A percentile compares a stretch with the other conserved stretches of the same genome.
Evolutionary conservation across 2,888 invertebrate genomes (phyloP).

Genomic region (Calameuta pallipes): DNA sequence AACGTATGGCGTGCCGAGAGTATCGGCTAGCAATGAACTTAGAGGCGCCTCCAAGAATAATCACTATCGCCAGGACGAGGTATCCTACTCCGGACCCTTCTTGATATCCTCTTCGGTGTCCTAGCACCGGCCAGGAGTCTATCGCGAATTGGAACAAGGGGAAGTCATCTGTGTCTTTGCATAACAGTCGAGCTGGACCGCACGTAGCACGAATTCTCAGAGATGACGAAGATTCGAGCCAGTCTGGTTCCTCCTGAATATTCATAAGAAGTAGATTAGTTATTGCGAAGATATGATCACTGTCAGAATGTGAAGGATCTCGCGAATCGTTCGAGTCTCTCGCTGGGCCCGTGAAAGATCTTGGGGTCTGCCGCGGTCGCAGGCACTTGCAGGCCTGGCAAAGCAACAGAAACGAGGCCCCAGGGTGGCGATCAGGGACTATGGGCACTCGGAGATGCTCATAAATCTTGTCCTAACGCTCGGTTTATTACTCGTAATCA

Average conservation of each 20-base stretch:
- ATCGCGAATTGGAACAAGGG: conserved; percentile 9
- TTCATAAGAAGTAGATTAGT: not conserved
- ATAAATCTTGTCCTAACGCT: conserved; percentile 65
- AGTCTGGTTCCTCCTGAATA: not conserved
- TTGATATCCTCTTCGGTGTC: conserved; percentile 22
- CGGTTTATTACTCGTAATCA: conserved; percentile 66
- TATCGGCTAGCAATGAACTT: conserved; percentile 27
- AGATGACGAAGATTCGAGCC: not conserved
- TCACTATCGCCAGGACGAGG: conserved; percentile 26
- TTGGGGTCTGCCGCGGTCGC: conserved; percentile 24
- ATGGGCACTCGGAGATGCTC: conserved; percentile 58
- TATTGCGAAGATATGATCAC: not conserved
- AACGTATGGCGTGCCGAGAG: conserved; percentile 34
- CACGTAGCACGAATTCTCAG: not conserved
- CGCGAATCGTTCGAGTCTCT: conserved; percentile 2
- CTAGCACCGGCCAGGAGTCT: conserved; percentile 14
- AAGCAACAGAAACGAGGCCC: conserved; percentile 41
- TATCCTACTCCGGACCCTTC: conserved; percentile 7
- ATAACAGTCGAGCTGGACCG: not conserved
- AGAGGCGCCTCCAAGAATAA: conserved; percentile 35
- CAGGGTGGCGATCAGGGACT: conserved; percentile 57
- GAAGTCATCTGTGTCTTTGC: not conserved
- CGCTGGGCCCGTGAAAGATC: conserved; percentile 5
- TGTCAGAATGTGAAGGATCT: not conserved
- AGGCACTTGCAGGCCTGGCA: conserved; percentile 12